Percentiles rank a stretch among this genome's conserved stretches.
These are phyloP conservation scores for Pachypeltis micranthus DNA, from an alignment of 1,140 invertebrate genomes.

Conservation along the genomic window DNA sequence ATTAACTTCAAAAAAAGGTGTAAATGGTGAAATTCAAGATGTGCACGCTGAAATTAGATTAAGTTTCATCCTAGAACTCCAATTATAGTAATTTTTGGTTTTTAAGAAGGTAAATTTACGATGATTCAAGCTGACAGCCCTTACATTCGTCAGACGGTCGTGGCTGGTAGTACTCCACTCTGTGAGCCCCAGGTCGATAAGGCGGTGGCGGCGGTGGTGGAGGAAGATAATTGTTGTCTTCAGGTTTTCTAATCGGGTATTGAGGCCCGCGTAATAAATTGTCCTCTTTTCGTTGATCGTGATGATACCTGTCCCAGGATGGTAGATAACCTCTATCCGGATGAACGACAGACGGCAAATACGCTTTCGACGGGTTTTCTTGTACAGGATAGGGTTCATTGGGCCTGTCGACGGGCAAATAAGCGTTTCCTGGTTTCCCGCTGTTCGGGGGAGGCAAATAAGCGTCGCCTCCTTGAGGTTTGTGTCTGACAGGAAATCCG, in stretches of 20 bases:
- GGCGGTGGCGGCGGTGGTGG: constrained; percentile 10
- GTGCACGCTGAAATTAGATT: too few species aligned
- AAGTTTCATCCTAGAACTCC: too few species aligned
- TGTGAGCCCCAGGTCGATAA: neutral
- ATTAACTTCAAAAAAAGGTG: too few species aligned
- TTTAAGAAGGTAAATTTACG: too few species aligned
- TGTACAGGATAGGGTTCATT: neutral
- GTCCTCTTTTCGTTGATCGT: neutral
- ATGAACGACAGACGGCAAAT: neutral
- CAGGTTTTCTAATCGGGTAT: constrained; percentile 11
- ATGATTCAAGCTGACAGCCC: too few species aligned
- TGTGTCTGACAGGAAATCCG: too few species aligned
- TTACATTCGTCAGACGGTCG: constrained; percentile 15
- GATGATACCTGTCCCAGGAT: neutral
- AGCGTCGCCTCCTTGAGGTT: neutral
- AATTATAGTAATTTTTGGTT: too few species aligned
- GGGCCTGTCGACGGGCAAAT: constrained; percentile 5
- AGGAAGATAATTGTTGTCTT: constrained; percentile 11
- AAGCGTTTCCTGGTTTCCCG: neutral
- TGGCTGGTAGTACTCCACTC: neutral
- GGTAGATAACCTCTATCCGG: constrained; percentile 13
- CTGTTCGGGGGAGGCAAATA: neutral
- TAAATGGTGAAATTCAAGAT: too few species aligned
- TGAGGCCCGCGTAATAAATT: neutral
- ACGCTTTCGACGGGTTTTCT: neutral